These are phyloP conservation scores for Mantis religiosa DNA, from an alignment of 2,888 invertebrate species.

Conservation along the genomic window DNA sequence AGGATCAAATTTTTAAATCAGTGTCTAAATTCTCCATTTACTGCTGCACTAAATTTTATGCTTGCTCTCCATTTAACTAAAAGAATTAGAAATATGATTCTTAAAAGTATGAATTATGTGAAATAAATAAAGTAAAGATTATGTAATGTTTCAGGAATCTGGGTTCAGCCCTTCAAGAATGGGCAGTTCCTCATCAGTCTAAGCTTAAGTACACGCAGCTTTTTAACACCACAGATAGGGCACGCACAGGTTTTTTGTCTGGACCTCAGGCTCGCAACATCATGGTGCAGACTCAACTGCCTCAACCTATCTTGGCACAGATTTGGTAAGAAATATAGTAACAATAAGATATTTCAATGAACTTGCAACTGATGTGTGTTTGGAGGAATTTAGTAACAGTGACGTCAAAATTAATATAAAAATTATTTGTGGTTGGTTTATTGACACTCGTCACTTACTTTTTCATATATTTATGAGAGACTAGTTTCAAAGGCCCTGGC, in stretches of 20 bases:
- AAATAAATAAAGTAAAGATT: not conserved
- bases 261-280: constrained; percentile 90
- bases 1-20: not conserved
- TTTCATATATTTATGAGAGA: no score
- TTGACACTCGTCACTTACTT: no score
- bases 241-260: constrained; percentile 80
- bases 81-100: no score
- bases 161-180: constrained; percentile 61
- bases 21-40: not conserved
- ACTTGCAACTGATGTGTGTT: no score
- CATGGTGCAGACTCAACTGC: constrained; percentile 87
- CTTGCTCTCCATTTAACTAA: not conserved
- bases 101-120: no score
- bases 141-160: constrained; percentile 35
- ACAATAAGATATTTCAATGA: no score
- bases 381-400: no score
- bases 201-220: constrained; percentile 90
- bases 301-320: constrained; percentile 84
- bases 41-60: not conserved
- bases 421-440: no score
- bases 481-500: no score
- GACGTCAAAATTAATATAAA: no score
- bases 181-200: constrained; percentile 80
- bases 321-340: constrained; percentile 63
- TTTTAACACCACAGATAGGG: constrained; percentile 87